Conservation (phyloP, 1,140 invertebrate genomes). For the Elysia chlorotica region DNA sequence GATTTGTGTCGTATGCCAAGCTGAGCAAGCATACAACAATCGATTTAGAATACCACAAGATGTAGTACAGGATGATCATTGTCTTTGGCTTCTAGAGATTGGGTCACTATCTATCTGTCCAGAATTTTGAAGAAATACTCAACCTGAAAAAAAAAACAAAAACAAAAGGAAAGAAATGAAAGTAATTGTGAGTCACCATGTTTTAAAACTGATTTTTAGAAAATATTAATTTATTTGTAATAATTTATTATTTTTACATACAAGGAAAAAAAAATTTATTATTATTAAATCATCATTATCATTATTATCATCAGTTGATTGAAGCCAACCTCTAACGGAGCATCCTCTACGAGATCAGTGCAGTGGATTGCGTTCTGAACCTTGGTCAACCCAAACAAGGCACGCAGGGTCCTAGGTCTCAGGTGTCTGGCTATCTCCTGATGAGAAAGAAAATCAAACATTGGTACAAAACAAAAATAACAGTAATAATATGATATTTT, state of each 20-base stretch:
- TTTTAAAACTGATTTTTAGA: background rate
- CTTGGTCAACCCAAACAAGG: conserved; percentile 81
- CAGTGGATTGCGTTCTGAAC: conserved; percentile 90
- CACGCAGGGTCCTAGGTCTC: conserved; percentile 81
- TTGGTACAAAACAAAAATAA: too few species aligned
- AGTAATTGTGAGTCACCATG: background rate
- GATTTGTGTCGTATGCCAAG: too few species aligned
- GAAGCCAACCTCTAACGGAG: conserved; percentile 72
- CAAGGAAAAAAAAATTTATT: too few species aligned
- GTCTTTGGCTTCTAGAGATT: background rate
- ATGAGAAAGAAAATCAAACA: too few species aligned
- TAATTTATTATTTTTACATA: too few species aligned
- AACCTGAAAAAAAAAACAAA: conserved; percentile 44
- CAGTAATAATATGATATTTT: too few species aligned
- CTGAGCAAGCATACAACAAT: too few species aligned
- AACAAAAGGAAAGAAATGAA: background rate
- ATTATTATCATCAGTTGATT: background rate
- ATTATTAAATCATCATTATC: background rate
- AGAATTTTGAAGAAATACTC: conserved; percentile 62
- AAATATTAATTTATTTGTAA: too few species aligned
- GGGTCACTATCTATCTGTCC: conserved; percentile 31
- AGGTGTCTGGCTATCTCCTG: conserved; percentile 85
- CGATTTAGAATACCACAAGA: background rate
- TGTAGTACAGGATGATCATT: background rate
- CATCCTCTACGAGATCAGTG: conserved; percentile 89